Base-by-base conservation (phyloP, 1,140 invertebrate species). In the Euwallacea similis region DNA sequence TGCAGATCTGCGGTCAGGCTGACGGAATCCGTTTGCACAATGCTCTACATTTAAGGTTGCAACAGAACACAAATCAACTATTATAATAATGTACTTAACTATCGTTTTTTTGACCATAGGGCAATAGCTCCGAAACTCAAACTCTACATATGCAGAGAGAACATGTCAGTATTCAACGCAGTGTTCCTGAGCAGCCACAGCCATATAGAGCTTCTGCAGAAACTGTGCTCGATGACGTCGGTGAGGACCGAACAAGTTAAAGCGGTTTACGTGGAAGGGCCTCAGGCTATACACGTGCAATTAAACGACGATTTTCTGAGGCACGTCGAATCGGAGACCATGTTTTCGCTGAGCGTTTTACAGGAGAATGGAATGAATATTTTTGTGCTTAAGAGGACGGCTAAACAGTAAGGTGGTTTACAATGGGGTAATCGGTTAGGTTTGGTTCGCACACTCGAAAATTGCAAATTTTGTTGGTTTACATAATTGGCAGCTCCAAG, bases 1-100 rank as follows among this genome's bases (percentile, higher is more conserved):
- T 97, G 61, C 93, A 97, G 83, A 96, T 98, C 62, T 97, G 95
- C 81, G 95, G 95, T 0, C 82, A 97, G 46, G 91, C 94, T 62
- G 95, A 98, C 82, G 91, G 91, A 10, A 96, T 98, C 65, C 86
- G 95, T 75, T 86, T 98, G 46, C 96, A 90, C 82, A 98, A 98
- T 83, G 90, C 92, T 54, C 83, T 98, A 54, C 93, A 96, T 73
- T 85, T 88, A 60, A 91, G 90, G 86, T 89, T 33, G 21, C 21
- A 33, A 33, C 21, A 33, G 21, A 33, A 33, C 4, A 4, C 21
- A 33, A 33, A 33, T 33, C 21, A 4, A 33, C 21, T 33, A n/a
- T n/a, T n/a, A n/a, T n/a, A 4, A 33, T 33, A 33, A 33, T 33
- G 21, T 33, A 33, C 4, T 33, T 33, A 33, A 33, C 21, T 33